phyloP scores from a whole-genome alignment of 2,797 vertebrate genomes.

The Graptemys geographica region DNA sequence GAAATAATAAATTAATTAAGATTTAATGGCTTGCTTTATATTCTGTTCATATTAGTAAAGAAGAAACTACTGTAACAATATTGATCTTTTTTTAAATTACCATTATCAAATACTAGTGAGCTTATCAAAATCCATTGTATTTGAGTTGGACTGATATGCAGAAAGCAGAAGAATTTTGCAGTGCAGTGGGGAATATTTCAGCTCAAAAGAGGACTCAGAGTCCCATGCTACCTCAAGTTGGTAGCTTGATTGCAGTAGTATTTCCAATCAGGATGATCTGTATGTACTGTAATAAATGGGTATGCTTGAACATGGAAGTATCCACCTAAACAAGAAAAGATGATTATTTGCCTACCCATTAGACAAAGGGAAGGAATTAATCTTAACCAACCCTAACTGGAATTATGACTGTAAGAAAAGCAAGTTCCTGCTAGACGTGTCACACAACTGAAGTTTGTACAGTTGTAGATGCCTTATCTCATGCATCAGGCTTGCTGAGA shows the following conservation, averaged over 20 bases:
- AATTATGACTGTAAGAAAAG: conserved; percentile 2
- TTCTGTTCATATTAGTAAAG: background rate
- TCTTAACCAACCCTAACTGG: background rate
- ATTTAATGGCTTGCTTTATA: background rate
- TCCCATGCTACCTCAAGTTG: background rate
- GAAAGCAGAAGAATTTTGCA: background rate
- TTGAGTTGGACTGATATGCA: background rate
- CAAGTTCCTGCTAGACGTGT: accelerated
- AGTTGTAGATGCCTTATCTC: background rate
- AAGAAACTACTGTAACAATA: background rate
- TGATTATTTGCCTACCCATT: background rate
- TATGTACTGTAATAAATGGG: background rate
- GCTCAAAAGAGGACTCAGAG: background rate
- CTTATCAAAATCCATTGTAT: background rate
- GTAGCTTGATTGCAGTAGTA: background rate
- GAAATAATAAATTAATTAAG: conserved; percentile 29
- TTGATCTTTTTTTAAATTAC: background rate
- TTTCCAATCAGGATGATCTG: background rate
- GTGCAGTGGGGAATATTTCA: background rate
- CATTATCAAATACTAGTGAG: background rate
- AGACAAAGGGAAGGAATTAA: background rate
- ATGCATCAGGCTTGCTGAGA: background rate
- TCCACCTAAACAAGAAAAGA: background rate
- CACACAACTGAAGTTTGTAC: background rate
- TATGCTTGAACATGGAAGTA: accelerated